Conservation (phyloP, 92 coral and sea anemone species). For the Palythoa caribaeorum region DNA sequence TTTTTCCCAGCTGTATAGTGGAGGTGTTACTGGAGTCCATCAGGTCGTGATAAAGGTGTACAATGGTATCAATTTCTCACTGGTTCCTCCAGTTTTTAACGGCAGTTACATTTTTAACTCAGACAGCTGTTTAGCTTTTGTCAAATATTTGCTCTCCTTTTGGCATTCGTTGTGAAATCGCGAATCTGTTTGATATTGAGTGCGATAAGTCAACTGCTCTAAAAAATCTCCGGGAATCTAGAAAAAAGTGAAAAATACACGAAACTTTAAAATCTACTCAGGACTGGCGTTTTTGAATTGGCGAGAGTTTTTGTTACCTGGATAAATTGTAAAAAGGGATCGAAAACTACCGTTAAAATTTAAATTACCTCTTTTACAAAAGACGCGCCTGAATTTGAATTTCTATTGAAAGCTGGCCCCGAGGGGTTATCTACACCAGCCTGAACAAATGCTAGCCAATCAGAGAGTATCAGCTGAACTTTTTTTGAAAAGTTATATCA, state of each 20-base stretch:
- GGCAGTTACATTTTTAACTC: conserved; percentile 12
- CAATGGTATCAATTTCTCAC: background rate
- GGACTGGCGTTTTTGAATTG: background rate
- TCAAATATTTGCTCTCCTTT: conserved; percentile 43
- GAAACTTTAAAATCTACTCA: background rate
- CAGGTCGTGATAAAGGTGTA: background rate
- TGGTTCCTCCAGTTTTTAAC: conserved; percentile 7
- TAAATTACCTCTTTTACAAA: conserved; percentile 14
- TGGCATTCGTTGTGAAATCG: conserved; percentile 39
- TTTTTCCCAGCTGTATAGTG: background rate
- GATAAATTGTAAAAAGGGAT: background rate
- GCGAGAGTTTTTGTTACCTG: background rate
- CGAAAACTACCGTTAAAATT: conserved; percentile 34
- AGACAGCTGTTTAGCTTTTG: conserved; percentile 47
- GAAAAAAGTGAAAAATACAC: background rate
- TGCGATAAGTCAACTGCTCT: background rate
- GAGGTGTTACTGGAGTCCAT: conserved; percentile 11
- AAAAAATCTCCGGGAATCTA: background rate
- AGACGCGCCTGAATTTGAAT: conserved; percentile 46
- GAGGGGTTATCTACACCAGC: conserved; percentile 22
- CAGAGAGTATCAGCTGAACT: background rate
- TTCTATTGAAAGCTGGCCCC: conserved; percentile 30
- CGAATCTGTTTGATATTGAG: conserved; percentile 32
- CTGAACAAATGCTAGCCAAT: conserved; percentile 33
- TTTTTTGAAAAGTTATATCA: conserved; percentile 14